phyloP scores from a whole-genome alignment of 2,797 vertebrate species.

The Sphenodon punctatus region DNA sequence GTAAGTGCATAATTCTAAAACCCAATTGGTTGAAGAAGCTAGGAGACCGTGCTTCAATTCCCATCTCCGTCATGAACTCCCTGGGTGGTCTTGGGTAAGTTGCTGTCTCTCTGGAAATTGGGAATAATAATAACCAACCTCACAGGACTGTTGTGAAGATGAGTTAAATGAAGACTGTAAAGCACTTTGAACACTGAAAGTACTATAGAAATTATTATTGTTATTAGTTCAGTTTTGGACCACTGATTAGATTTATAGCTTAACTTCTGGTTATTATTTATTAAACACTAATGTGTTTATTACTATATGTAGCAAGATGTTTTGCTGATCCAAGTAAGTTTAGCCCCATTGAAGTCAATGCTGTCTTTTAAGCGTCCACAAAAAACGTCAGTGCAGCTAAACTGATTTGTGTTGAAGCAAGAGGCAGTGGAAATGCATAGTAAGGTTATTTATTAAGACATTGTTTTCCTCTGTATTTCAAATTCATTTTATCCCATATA shows the following conservation, averaged over 20 bases:
- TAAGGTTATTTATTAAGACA: slow-evolving; percentile 21
- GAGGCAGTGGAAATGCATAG: slow-evolving; percentile 11
- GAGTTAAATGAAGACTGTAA: too few relatives aligned
- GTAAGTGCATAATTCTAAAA: background rate
- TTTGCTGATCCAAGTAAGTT: background rate
- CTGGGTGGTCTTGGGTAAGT: too few relatives aligned
- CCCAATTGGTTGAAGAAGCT: background rate
- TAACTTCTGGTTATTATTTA: background rate
- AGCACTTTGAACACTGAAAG: too few relatives aligned
- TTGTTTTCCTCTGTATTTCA: slow-evolving; percentile 35
- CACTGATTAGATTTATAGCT: background rate
- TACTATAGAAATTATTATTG: too few relatives aligned
- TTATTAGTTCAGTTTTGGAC: too few relatives aligned
- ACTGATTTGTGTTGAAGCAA: too few relatives aligned
- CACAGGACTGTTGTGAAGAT: too few relatives aligned
- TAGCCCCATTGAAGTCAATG: background rate
- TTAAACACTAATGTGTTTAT: background rate
- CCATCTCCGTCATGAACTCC: too few relatives aligned
- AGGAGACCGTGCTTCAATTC: too few relatives aligned
- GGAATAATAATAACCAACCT: too few relatives aligned
- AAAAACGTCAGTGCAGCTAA: background rate
- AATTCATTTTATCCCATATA: slow-evolving; percentile 54
- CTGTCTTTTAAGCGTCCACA: background rate
- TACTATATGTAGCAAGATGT: background rate
- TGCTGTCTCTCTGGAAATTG: too few relatives aligned